Conservation (phyloP, 2,113 vertebrate species). For the Lonchura striata region DNA sequence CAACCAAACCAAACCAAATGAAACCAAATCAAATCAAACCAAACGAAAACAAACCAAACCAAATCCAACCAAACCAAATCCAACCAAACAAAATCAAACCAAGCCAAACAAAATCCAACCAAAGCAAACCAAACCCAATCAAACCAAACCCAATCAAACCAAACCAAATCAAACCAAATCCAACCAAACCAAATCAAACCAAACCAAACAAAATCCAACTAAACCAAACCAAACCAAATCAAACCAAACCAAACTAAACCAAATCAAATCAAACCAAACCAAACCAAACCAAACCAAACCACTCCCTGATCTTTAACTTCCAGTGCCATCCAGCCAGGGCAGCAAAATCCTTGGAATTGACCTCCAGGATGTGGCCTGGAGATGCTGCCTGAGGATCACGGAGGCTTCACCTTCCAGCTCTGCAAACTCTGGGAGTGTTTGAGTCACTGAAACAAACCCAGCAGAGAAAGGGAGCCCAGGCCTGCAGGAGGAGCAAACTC, state of each 20-base stretch:
- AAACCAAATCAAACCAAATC: too few species aligned
- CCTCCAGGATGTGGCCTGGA: background rate
- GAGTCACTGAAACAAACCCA: background rate
- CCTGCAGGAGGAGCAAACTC: background rate
- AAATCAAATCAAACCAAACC: background rate
- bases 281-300: background rate
- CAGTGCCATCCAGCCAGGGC: background rate
- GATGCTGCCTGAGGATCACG: background rate
- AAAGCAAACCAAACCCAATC: background rate
- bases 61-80: background rate
- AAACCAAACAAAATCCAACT: too few species aligned
- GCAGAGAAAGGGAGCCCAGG: background rate
- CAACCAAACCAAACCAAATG: background rate
- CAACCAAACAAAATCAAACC: background rate
- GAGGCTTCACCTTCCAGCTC: background rate
- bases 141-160: background rate
- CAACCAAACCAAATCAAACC: background rate
- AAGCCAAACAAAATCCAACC: too few species aligned
- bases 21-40: background rate
- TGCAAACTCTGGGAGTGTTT: background rate
- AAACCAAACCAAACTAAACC: background rate
- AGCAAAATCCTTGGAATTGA: background rate
- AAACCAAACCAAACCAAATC: background rate
- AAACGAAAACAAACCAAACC: background rate
- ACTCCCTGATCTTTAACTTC: background rate